Evolutionary conservation across 2,797 vertebrate species (phyloP).

Genomic region (Meda fulgida): DNA sequence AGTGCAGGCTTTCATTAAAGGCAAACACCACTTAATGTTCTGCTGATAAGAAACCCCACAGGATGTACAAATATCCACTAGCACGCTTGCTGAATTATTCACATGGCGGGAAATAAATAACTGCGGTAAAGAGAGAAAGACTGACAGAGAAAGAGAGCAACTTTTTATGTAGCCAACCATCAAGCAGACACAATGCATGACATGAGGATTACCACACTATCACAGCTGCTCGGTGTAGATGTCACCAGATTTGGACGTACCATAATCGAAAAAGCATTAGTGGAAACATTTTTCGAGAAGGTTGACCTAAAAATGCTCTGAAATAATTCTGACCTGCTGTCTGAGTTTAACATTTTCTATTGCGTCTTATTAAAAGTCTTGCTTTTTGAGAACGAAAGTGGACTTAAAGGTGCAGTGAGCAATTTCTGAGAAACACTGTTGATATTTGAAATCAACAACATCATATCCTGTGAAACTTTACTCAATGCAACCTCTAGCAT

Average conservation of each 20-base stretch:
- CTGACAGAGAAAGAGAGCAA: background rate
- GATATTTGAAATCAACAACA: background rate
- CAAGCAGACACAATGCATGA: background rate
- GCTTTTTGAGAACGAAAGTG: background rate
- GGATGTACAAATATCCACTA: slow-evolving; percentile 45
- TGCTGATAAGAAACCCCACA: slow-evolving; percentile 51
- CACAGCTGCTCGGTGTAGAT: background rate
- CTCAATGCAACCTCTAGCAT: no score
- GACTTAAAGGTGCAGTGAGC: background rate
- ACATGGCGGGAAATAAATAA: slow-evolving; percentile 45
- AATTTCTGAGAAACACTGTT: background rate
- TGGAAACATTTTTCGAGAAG: background rate
- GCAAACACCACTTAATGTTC: slow-evolving; percentile 55
- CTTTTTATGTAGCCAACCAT: background rate
- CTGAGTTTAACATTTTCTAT: background rate
- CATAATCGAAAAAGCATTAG: background rate
- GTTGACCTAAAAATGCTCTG: background rate
- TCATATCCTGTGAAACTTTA: no score
- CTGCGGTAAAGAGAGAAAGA: background rate
- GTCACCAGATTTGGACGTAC: background rate
- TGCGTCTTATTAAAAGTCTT: background rate
- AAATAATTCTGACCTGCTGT: background rate
- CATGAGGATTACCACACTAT: background rate
- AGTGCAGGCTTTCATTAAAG: slow-evolving; percentile 48
- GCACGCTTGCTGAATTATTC: slow-evolving; percentile 49